Percentiles rank a stretch among this genome's conserved stretches.
phyloP scores from a whole-genome alignment of 2,888 invertebrate species.

The Acronicta psi region DNA sequence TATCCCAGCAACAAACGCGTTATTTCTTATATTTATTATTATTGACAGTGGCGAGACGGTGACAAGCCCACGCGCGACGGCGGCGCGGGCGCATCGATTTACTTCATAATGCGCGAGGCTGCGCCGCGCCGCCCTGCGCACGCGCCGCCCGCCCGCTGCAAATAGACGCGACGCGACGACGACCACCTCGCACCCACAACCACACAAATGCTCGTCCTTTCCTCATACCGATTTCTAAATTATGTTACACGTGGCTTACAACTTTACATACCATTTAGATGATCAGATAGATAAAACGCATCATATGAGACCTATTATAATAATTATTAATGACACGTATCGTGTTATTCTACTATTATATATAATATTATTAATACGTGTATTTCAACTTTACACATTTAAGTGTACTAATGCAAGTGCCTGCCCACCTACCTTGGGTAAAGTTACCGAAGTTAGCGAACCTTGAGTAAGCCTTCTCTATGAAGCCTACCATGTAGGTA shows the following conservation, averaged over 20 bases:
- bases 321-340: no score
- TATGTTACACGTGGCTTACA: constrained; percentile 13
- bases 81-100: constrained; percentile 72
- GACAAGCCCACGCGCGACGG: constrained; percentile 82
- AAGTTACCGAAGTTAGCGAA: no score
- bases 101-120: constrained; percentile 68
- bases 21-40: constrained; percentile 87
- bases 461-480: no score
- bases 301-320: no score
- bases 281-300: no score
- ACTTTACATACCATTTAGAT: no score
- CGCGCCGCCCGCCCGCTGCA: constrained; percentile 69
- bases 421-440: no score
- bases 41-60: constrained; percentile 86
- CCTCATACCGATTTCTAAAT: constrained; percentile 3
- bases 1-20: constrained; percentile 82
- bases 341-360: no score
- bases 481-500: no score
- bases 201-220: constrained; percentile 9
- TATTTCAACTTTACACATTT: no score
- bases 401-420: no score
- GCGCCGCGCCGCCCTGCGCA: constrained; percentile 67
- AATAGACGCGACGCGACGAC: constrained; percentile 64
- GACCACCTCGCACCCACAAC: constrained; percentile 16
- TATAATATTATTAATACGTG: no score